These are phyloP conservation scores for Gymnosoma rotundatum DNA, from an alignment of 2,888 invertebrate genomes.

Conservation along the genomic window DNA sequence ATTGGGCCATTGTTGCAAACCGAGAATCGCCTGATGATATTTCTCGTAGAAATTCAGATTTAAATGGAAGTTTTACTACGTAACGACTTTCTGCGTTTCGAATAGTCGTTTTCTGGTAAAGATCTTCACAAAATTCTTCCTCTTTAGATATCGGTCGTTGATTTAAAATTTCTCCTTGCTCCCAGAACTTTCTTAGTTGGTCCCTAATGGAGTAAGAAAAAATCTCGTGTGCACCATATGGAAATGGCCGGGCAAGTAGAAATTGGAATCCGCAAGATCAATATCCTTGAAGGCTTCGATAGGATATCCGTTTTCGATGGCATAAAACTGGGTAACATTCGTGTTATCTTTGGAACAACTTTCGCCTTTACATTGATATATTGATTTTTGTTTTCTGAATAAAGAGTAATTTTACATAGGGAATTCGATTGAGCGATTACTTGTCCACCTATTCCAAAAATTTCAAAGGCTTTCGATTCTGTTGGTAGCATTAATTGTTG, in stretches of 20 bases:
- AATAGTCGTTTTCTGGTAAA: neutral
- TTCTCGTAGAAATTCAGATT: neutral
- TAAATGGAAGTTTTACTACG: neutral
- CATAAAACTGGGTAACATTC: neutral
- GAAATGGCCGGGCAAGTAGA: conserved; percentile 7
- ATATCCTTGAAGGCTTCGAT: neutral
- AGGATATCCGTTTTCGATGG: neutral
- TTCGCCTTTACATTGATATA: neutral
- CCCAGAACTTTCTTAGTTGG: conserved; percentile 31
- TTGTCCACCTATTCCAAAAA: conserved; percentile 7
- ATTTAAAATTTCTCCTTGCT: conserved; percentile 17
- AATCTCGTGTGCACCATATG: conserved; percentile 9
- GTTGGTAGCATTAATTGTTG: conserved; percentile 10
- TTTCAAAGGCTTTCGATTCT: conserved; percentile 1
- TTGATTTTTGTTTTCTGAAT: neutral
- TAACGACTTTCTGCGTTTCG: neutral
- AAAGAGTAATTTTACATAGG: neutral
- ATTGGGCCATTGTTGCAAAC: conserved; percentile 8
- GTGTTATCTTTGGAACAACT: conserved; percentile 19
- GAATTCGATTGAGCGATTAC: neutral
- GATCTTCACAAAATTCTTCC: conserved; percentile 17
- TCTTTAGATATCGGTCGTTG: conserved; percentile 5
- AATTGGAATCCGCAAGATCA: conserved; percentile 20
- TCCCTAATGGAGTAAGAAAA: neutral
- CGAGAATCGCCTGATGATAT: neutral